Base-by-base conservation (phyloP, 2,888 invertebrate genomes). In the Drosophila ezoana region DNA sequence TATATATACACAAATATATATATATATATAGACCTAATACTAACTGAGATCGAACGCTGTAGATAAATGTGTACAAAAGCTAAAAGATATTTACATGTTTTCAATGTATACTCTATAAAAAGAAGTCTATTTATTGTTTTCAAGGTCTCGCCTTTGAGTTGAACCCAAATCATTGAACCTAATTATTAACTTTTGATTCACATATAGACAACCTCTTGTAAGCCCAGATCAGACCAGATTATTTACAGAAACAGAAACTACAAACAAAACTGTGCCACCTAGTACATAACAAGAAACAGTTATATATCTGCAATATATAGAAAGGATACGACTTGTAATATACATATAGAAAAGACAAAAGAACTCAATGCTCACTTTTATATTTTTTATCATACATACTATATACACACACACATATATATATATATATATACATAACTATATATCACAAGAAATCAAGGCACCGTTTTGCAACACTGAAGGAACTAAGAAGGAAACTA, bases 211-310 rank as follows among this genome's bases (percentile, higher is more conserved):
- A 35, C 48, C 28, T 51, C n/a, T 45, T 60, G 28, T 11, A 47
- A 43, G 51, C 56, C 58, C 74, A 67, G 69, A 79, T 68, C 67
- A 77, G 75, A 59, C 69, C 51, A 75, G 28, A 8, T 28, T 28
- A 28, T 60, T 52, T 57, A 72, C 71, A 86, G 63, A 35, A 68
- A 52, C 23, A 5, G 65, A 62, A 78, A 81, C 73, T 67, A 88
- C 70, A 74, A 84, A 84, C 56, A 73, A 82, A 89, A 89, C 90
- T 85, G 85, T 85, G 85, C 85, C 85, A 85, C 85, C 85, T 85
- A 85, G 85, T 84, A 89, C 89, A 85, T 85, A 85, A 89, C 89
- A 85, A 89, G 51, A 75, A 76, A 89, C 79, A 82, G 88, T 83
- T 83, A 89, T 89, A 83, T 83, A 85, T 88, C 84, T 79, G 77